Base-by-base conservation (phyloP, 2,113 vertebrate genomes). In the Tupaia chinensis region DNA sequence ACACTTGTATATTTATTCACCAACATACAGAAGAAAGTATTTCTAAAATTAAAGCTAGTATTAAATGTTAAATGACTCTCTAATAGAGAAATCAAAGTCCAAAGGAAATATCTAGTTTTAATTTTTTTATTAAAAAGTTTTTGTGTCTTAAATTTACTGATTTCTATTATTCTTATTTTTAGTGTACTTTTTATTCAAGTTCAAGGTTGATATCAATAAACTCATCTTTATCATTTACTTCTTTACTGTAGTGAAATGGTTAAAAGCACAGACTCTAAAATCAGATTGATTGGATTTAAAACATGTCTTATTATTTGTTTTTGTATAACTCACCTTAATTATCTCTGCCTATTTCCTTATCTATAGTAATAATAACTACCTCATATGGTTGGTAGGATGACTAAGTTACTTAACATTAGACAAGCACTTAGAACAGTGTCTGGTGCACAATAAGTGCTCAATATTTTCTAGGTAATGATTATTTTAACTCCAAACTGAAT, bases 41-140 rank as follows among this genome's bases (percentile, higher is more conserved):
- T 94, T 94, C 74, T 91, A 97, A 94, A 93, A 96, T 76, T 76
- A 65, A 3, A 13, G 2, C 7, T 92, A 78, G 11, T 9, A 74
- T 92, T 73, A 89, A 94, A 69, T 22, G 81, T 66, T 95, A 93
- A 95, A 80, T 73, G 44, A 44, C 12, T 13, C 10, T 60, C 93
- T 93, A 89, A 77, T 56, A 88, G 23, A 58, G 53, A 95, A 94
- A 85, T 89, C 73, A 87, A 95, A 88, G 15, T 83, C 17, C n/a
- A 76, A 66, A 91, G 20, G 65, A 34, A 94, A 79, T 2, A 91
- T n/a, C 14, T 91, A 4, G 29, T 89, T 94, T 95, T 88, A 89
- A 91, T 94, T 0, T 66, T 95, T 92, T 92, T 87, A 73, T 76
- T 86, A 93, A 44, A 68, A 66, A 79, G 22, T 29, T 53, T 66